Percentiles rank a stretch among this genome's conserved stretches.
phyloP scores from a whole-genome alignment of 2,113 vertebrate species.

The Tychaedon coryphoeus region DNA sequence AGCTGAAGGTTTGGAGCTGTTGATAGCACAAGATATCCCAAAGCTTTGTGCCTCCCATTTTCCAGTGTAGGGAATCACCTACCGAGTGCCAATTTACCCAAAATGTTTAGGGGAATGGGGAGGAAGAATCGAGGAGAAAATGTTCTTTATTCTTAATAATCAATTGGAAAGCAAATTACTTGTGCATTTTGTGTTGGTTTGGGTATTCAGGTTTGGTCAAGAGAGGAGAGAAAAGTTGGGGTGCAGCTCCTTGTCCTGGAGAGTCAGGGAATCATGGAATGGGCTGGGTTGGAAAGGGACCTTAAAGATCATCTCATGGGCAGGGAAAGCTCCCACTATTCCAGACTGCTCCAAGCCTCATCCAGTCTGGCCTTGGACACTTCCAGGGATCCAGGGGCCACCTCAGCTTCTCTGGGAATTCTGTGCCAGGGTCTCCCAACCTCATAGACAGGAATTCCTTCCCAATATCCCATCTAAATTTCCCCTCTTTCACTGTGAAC shows the following conservation, averaged over 20 bases:
- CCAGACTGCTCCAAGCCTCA: rapidly evolving
- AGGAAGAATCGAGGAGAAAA: background rate
- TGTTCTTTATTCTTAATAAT: background rate
- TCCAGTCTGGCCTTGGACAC: background rate
- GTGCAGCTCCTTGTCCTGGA: background rate
- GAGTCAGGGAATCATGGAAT: background rate
- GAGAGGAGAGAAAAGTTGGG: background rate
- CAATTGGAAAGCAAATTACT: background rate
- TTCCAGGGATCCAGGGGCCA: background rate
- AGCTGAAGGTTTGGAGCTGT: background rate
- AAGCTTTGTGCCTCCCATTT: background rate
- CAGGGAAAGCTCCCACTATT: rapidly evolving
- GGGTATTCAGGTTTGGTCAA: background rate
- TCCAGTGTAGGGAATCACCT: background rate
- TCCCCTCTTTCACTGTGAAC: background rate
- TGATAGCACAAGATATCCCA: background rate
- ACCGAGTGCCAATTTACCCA: too few species aligned
- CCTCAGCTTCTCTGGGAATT: background rate
- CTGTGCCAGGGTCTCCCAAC: background rate
- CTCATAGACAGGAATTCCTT: background rate
- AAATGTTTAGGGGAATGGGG: background rate
- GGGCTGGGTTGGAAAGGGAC: background rate
- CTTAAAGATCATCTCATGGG: background rate
- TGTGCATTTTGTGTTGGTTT: background rate
- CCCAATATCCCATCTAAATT: background rate